These are phyloP conservation scores for Neotragus moschatus DNA, from an alignment of 2,113 vertebrate species.

Conservation along the genomic window DNA sequence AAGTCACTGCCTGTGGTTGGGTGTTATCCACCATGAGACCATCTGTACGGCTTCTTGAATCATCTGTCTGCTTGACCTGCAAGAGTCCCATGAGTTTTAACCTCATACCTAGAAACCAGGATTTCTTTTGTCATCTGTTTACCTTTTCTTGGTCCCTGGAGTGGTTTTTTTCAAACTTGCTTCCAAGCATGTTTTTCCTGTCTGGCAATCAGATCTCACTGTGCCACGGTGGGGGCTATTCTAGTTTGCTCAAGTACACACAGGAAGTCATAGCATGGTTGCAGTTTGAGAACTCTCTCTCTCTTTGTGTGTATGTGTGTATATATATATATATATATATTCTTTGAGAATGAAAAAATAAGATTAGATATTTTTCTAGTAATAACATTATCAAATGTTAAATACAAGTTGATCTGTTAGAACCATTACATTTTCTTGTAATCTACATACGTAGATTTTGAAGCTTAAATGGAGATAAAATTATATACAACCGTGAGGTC, in stretches of 20 bases:
- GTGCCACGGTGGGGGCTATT: neutral
- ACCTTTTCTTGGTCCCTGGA: neutral
- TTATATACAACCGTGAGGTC: neutral
- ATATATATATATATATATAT: neutral
- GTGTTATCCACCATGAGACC: neutral
- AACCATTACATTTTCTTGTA: neutral
- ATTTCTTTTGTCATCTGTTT: constrained; percentile 22
- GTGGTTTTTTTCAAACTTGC: neutral
- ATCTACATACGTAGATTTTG: neutral
- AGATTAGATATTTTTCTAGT: constrained; percentile 13
- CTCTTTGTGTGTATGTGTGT: too few species aligned
- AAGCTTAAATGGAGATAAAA: neutral
- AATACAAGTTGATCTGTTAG: neutral
- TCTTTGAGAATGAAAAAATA: neutral
- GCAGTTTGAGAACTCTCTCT: neutral
- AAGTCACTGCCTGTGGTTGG: neutral
- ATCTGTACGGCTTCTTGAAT: neutral
- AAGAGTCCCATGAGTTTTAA: neutral
- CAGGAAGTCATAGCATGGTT: neutral
- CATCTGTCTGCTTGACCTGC: neutral
- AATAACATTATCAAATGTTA: neutral
- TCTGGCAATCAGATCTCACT: neutral
- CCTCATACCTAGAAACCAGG: neutral
- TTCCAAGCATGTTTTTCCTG: constrained; percentile 25
- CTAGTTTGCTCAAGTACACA: neutral